These are phyloP conservation scores for Platynereis dumerilii DNA, from an alignment of 2,888 invertebrate genomes.

Conservation along the genomic window DNA sequence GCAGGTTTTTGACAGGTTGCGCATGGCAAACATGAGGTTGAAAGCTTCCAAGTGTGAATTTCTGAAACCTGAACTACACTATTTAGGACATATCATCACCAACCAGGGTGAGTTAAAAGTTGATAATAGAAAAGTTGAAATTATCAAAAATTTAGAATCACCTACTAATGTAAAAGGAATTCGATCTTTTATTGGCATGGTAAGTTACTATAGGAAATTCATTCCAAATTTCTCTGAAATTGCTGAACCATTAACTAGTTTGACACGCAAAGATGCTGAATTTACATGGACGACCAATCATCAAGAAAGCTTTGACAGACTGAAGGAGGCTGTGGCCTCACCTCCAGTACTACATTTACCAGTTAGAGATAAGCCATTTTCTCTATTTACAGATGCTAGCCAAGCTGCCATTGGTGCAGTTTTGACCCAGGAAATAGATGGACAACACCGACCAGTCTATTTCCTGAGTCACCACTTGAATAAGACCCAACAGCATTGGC, in stretches of 20 bases:
- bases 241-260: constrained; percentile 3
- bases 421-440: constrained; percentile 10
- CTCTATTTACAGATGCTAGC: constrained; percentile 10
- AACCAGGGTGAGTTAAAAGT: no score
- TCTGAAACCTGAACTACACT: background rate
- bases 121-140: background rate
- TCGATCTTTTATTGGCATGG: constrained; percentile 8
- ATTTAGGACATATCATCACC: no score
- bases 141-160: background rate
- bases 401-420: constrained; percentile 9
- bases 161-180: background rate
- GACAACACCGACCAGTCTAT: constrained; percentile 2
- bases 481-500: constrained; percentile 4
- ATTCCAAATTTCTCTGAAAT: constrained; percentile 6
- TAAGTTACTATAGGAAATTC: background rate
- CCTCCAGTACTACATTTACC: constrained; percentile 12
- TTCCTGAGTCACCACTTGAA: background rate
- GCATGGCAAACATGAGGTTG: background rate
- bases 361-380: background rate
- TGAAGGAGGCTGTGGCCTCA: background rate
- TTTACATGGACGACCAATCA: constrained; percentile 8
- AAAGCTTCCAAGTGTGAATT: constrained; percentile 10
- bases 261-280: constrained; percentile 2
- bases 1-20: background rate
- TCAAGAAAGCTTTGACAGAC: constrained; percentile 8